Evolutionary conservation across 2,888 invertebrate species (phyloP).

Genomic region (Limnephilus rhombicus): DNA sequence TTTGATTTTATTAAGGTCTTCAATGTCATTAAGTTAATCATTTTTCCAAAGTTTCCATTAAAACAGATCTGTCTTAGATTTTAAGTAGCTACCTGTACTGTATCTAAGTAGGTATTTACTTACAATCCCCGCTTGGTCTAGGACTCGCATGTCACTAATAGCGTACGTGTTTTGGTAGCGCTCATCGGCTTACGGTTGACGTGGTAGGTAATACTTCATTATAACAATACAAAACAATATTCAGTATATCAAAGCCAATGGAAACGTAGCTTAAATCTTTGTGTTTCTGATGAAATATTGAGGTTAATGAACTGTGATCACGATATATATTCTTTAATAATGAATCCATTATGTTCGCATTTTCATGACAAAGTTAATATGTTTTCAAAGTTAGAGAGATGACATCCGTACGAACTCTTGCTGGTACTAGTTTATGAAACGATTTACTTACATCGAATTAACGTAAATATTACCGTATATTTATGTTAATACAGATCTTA

Average conservation of each 20-base stretch:
- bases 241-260: conserved; percentile 20
- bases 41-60: neutral
- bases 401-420: too few relatives aligned
- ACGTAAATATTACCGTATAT: too few relatives aligned
- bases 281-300: neutral
- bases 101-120: neutral
- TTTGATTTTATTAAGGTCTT: too few relatives aligned
- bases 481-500: too few relatives aligned
- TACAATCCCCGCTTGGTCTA: neutral
- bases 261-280: neutral
- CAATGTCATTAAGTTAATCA: neutral
- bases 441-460: too few relatives aligned
- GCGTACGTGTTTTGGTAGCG: neutral
- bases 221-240: neutral
- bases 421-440: too few relatives aligned
- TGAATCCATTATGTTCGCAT: too few relatives aligned
- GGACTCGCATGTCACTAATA: neutral
- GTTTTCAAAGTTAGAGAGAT: too few relatives aligned
- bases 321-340: too few relatives aligned
- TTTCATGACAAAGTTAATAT: too few relatives aligned
- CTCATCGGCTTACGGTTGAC: neutral
- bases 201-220: neutral
- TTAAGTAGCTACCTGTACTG: neutral
- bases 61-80: neutral
- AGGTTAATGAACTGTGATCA: neutral